Conservation (phyloP, 2,888 invertebrate species). For the Temnothorax ravouxi region DNA sequence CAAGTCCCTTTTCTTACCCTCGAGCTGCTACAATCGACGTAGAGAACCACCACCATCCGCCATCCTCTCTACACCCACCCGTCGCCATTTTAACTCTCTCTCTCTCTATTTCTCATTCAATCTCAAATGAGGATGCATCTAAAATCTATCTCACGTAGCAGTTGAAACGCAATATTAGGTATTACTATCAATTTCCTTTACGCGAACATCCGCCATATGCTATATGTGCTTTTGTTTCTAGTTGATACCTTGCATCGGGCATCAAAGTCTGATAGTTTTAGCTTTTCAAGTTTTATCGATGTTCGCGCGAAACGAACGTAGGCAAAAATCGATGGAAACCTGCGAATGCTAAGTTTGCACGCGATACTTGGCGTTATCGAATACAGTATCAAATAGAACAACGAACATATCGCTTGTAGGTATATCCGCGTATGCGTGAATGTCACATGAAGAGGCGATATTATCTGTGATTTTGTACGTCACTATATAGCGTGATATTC, state of each 20-base stretch:
- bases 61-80: background rate
- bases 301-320: background rate
- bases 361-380: slow-evolving; percentile 24
- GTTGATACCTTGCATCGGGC: background rate
- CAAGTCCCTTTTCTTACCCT: slow-evolving; percentile 64
- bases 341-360: slow-evolving; percentile 40
- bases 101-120: background rate
- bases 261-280: slow-evolving; percentile 34
- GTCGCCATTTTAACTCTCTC: background rate
- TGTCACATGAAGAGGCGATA: background rate
- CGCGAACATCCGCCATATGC: background rate
- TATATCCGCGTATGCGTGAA: background rate
- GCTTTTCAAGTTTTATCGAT: slow-evolving; percentile 33
- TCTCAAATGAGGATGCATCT: background rate
- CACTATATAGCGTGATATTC: background rate
- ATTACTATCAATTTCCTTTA: slow-evolving; percentile 23
- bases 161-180: slow-evolving; percentile 16
- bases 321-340: slow-evolving; percentile 34
- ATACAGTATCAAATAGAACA: slow-evolving; percentile 12
- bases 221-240: background rate
- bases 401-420: background rate
- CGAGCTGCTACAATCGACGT: slow-evolving; percentile 59
- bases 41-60: slow-evolving; percentile 60
- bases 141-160: slow-evolving; percentile 25
- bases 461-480: background rate